phyloP scores from a whole-genome alignment of 2,888 invertebrate species.

The Lapara coniferarum region DNA sequence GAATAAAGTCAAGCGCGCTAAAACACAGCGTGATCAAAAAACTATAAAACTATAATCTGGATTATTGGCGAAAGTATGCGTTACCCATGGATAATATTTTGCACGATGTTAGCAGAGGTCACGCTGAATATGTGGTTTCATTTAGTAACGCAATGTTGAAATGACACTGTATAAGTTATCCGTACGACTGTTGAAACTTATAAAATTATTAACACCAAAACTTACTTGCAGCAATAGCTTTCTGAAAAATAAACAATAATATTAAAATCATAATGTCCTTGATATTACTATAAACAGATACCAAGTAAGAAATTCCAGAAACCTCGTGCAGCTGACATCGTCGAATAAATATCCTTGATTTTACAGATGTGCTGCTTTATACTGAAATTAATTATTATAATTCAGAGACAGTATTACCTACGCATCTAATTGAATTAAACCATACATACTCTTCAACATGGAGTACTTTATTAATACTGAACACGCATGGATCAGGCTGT shows the following conservation, averaged over 20 bases:
- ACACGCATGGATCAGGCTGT: conserved; percentile 25
- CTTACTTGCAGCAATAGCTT: conserved; percentile 17
- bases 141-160: too few relatives aligned
- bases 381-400: conserved; percentile 11
- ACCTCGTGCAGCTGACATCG: conserved; percentile 11
- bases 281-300: background rate
- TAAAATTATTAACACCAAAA: background rate
- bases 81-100: too few relatives aligned
- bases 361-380: conserved; percentile 22
- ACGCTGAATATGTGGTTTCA: too few relatives aligned
- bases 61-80: too few relatives aligned
- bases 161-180: too few relatives aligned
- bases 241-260: background rate
- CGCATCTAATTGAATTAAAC: background rate
- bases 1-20: too few relatives aligned
- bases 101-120: too few relatives aligned
- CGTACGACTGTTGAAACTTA: too few relatives aligned
- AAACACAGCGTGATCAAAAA: too few relatives aligned
- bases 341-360: conserved; percentile 23
- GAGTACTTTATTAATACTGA: conserved; percentile 17
- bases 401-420: background rate
- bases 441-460: conserved; percentile 24
- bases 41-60: too few relatives aligned
- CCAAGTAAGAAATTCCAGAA: background rate
- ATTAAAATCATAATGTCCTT: background rate